These are phyloP conservation scores for Melanocharis versteri DNA, from an alignment of 2,113 vertebrate species.

Conservation along the genomic window DNA sequence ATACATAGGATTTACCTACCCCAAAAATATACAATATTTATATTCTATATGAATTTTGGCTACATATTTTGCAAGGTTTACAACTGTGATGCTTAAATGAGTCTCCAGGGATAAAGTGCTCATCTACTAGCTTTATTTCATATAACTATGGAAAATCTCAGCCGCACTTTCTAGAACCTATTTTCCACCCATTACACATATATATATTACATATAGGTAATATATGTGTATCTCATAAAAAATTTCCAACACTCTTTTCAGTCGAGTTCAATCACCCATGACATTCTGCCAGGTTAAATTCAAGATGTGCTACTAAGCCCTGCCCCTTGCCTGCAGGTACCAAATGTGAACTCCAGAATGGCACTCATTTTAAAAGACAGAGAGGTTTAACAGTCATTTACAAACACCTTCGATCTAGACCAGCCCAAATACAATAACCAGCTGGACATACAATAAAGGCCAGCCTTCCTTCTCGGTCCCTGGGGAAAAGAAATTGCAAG, in stretches of 20 bases:
- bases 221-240: neutral
- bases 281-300: neutral
- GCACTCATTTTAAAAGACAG: neutral
- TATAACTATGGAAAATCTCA: neutral
- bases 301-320: neutral
- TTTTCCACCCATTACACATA: neutral
- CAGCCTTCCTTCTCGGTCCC: neutral
- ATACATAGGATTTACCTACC: neutral
- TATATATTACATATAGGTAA: neutral
- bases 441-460: neutral
- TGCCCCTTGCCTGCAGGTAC: neutral
- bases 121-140: neutral
- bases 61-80: neutral
- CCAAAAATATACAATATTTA: neutral
- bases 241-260: neutral
- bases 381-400: neutral
- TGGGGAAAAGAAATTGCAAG: neutral
- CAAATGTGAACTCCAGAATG: neutral
- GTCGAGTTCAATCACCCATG: accelerated
- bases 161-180: neutral
- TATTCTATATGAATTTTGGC: neutral
- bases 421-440: neutral
- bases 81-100: neutral
- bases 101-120: neutral
- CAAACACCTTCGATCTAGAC: neutral